phyloP scores from a whole-genome alignment of 2,888 invertebrate genomes.

The Nephrocerus scutellatus region DNA sequence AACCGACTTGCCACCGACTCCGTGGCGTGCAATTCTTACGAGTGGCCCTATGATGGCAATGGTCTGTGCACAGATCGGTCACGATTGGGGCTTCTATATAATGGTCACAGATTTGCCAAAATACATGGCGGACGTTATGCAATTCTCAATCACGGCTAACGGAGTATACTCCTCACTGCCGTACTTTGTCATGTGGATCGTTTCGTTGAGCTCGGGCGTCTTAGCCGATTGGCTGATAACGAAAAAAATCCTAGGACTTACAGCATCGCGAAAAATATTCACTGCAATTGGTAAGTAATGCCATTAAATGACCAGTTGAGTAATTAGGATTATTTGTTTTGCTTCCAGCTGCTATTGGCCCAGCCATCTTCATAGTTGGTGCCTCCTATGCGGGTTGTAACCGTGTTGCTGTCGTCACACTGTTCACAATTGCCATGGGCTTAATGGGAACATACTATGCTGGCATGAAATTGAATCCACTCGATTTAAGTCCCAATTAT shows the following conservation, averaged over 20 bases:
- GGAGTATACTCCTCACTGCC: slow-evolving; percentile 56
- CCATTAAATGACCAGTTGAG: not conserved
- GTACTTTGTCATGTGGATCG: slow-evolving; percentile 57
- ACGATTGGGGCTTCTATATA: slow-evolving; percentile 61
- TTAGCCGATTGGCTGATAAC: slow-evolving; percentile 63
- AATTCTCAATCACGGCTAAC: slow-evolving; percentile 56
- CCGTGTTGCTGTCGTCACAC: slow-evolving; percentile 53
- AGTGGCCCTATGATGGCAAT: slow-evolving; percentile 67
- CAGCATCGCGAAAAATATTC: slow-evolving; percentile 50
- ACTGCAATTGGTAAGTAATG: slow-evolving; percentile 57
- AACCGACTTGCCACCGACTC: slow-evolving; percentile 56
- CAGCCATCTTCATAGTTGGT: slow-evolving; percentile 60
- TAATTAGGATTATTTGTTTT: slow-evolving; percentile 3
- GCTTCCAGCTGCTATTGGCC: slow-evolving; percentile 57
- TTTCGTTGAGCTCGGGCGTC: slow-evolving; percentile 56
- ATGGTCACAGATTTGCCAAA: slow-evolving; percentile 61
- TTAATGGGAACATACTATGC: slow-evolving; percentile 65
- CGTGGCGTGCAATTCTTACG: slow-evolving; percentile 64
- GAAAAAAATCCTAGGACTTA: slow-evolving; percentile 50
- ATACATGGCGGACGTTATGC: slow-evolving; percentile 56
- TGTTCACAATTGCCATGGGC: slow-evolving; percentile 63
- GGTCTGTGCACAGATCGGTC: slow-evolving; percentile 64
- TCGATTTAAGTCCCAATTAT: slow-evolving; percentile 61
- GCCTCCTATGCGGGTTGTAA: slow-evolving; percentile 66
- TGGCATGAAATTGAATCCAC: slow-evolving; percentile 62